A percentile compares a stretch with the other conserved stretches of the same genome.
phyloP scores from a whole-genome alignment of 1,140 invertebrate species.

The Diabrotica virgifera region DNA sequence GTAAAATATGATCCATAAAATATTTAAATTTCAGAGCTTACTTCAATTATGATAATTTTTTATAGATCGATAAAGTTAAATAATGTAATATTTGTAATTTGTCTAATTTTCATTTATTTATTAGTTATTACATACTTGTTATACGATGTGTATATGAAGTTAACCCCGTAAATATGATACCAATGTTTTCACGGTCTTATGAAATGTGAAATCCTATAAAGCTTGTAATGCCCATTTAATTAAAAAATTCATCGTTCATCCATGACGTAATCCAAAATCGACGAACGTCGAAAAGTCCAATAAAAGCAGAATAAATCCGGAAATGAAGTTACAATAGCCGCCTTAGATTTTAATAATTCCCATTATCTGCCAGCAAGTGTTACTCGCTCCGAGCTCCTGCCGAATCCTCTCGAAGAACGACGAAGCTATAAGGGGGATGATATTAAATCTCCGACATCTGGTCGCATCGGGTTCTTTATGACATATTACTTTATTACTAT shows the following conservation, averaged over 20 bases:
- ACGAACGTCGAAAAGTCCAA: slow-evolving; percentile 5
- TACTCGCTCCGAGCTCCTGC: slow-evolving; percentile 11
- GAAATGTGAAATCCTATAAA: too few species aligned
- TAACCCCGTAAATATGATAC: too few species aligned
- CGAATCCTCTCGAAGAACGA: slow-evolving; percentile 20
- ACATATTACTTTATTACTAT: slow-evolving; percentile 50
- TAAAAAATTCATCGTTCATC: slow-evolving; percentile 6
- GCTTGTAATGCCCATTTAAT: background rate
- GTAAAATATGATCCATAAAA: too few species aligned
- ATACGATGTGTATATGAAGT: too few species aligned
- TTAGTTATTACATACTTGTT: too few species aligned
- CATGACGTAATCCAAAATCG: background rate
- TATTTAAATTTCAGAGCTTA: too few species aligned
- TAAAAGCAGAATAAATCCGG: slow-evolving; percentile 30
- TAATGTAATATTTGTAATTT: too few species aligned
- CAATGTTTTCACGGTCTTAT: too few species aligned
- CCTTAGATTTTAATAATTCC: slow-evolving; percentile 29
- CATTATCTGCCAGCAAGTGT: slow-evolving; percentile 33
- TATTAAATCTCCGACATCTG: slow-evolving; percentile 48
- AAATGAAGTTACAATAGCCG: slow-evolving; percentile 33
- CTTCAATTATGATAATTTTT: too few species aligned
- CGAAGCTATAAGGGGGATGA: slow-evolving; percentile 26
- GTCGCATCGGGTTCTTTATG: slow-evolving; percentile 44
- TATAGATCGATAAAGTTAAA: too few species aligned
- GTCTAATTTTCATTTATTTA: too few species aligned